phyloP scores from a whole-genome alignment of 2,888 invertebrate species.

The Sisyra terminalis region DNA sequence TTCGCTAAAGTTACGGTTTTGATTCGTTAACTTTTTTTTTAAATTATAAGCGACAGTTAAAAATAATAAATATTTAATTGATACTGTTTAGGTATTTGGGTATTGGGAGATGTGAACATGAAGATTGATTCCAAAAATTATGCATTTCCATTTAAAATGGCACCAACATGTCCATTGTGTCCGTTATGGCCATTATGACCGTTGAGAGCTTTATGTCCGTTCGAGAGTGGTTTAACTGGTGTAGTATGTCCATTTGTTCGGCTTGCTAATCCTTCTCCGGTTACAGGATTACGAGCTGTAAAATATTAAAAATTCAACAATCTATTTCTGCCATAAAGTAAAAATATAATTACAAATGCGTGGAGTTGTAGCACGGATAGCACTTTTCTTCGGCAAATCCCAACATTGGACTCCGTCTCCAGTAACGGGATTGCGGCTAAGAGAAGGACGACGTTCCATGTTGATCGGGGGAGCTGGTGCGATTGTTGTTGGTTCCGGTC shows the following conservation, averaged over 20 bases:
- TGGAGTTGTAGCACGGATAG: conserved; percentile 19
- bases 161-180: conserved; percentile 1
- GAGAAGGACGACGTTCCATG: conserved; percentile 6
- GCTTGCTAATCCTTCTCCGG: conserved; percentile 4
- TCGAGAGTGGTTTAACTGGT: background rate
- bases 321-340: background rate
- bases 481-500: conserved; percentile 19
- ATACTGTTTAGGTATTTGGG: no score
- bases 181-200: no score
- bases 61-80: no score
- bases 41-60: no score
- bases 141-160: conserved; percentile 5
- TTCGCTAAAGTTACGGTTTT: no score
- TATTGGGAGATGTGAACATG: no score
- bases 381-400: conserved; percentile 19
- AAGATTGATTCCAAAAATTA: conserved; percentile 2
- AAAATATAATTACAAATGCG: conserved; percentile 15
- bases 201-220: no score
- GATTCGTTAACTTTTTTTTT: no score
- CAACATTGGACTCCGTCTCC: conserved; percentile 26
- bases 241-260: background rate
- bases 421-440: conserved; percentile 26
- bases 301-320: background rate
- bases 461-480: conserved; percentile 17
- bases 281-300: conserved; percentile 8